Base-by-base conservation (phyloP, 2,888 invertebrate species). In the Euzetes globulus region DNA sequence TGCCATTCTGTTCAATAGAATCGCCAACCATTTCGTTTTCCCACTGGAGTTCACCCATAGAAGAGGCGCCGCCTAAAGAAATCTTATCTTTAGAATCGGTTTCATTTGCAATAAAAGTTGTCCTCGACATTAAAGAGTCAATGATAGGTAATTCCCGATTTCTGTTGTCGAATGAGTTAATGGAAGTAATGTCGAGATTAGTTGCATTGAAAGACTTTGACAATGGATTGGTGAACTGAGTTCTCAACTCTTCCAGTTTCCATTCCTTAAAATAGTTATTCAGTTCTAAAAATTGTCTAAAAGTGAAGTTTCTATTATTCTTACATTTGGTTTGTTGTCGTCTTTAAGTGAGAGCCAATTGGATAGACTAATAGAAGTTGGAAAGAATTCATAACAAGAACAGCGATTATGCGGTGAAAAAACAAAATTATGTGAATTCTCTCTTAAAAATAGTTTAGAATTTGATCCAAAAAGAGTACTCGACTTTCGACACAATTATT, bases 1-100 rank as follows among this genome's bases (percentile, higher is more conserved):
- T 60, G 5, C 29, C 60, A 25, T 60, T 60, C 11, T 29, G 29
- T n/a, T 29, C 60, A 29, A 19, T 58, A 4, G 5, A 6, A 58
- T 60, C 60, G 17, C 33, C 25, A 1, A 60, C 11, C 11, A 60
- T 60, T 9, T 60, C 60, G 29, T 60, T 60, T 29, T 60, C 60
- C 60, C 60, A 60, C 33, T 60, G 60, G 5, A 60, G 29, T 17
- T 60, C 60, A 22, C 60, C 60, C 33, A 60, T 17, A 33, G 60
- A 60, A 2, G 60, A 60, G 17, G 60, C 6, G 29, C 60, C 60
- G 27, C 60, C 60, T 29, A 60, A 60, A 11, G 60, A 60, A 15
- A 17, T 11, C n/a, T n/a, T 60, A 4, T 60, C 60, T 60, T 25
- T 60, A 29, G 29, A 60, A 60, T 60, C 33, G 25, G 3, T 60